These are phyloP conservation scores for Chamaetylas fuelleborni DNA, from an alignment of 2,113 vertebrate genomes.

Conservation along the genomic window DNA sequence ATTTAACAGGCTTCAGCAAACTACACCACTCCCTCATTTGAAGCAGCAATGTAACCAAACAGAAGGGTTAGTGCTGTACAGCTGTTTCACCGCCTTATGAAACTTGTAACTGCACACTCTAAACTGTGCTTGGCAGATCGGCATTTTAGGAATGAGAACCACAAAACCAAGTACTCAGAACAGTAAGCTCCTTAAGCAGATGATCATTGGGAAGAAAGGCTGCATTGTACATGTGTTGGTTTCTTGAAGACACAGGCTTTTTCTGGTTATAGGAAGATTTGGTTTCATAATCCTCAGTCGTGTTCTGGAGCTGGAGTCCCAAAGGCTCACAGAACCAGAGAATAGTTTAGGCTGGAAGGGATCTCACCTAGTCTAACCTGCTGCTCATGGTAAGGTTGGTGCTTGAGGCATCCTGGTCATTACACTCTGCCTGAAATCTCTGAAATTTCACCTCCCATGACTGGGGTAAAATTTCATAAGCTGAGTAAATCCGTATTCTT, in stretches of 20 bases:
- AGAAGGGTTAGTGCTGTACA: not conserved
- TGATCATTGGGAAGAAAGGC: not conserved
- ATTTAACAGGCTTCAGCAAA: not conserved
- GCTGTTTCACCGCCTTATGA: not conserved
- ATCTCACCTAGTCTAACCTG: not conserved
- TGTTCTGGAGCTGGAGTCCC: not conserved
- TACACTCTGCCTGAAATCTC: not conserved
- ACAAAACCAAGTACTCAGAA: not conserved
- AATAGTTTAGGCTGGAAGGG: not conserved
- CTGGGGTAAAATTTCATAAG: not conserved
- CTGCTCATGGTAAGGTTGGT: accelerated
- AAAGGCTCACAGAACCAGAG: not conserved
- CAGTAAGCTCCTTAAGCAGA: not conserved
- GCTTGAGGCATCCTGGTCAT: not conserved
- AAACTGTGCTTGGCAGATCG: not conserved
- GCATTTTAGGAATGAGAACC: not conserved
- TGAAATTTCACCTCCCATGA: not conserved
- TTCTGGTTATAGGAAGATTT: not conserved
- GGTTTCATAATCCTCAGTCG: not conserved
- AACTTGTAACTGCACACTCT: not conserved
- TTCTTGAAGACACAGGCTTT: not conserved
- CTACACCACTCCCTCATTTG: not conserved
- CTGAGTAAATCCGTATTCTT: not conserved
- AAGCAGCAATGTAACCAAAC: not conserved
- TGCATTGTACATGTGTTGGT: not conserved